Evolutionary conservation across 1,140 invertebrate genomes (phyloP), one percentile per base, ranked within the genome.

Genomic region (Gonatopus flavifemur): DNA sequence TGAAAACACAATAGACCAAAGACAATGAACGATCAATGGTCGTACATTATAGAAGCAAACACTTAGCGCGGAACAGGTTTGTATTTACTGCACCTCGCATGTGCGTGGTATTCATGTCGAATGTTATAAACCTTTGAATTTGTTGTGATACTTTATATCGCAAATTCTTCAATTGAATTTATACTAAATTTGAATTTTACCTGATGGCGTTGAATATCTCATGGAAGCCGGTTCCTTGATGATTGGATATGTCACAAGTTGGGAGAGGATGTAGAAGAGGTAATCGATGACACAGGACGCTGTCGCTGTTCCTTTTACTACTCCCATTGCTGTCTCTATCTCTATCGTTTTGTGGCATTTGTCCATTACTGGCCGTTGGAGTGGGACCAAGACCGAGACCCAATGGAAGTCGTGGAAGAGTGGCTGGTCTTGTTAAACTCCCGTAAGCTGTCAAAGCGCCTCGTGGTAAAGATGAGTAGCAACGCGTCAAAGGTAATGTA

Each of bases 261-360:
- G 80, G 80, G 7, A 80, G 46, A 3, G 80, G 80, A 50, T 81
- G 76, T 45, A 81, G 52, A n/a, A 79, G 70, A 12, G 80, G 77
- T 52, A 81, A 68, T 35, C 78, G 65, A 57, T 81, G 80, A 22
- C 80, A 81, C 0, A 82, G 67, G 1, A 80, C 74, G 16, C 80
- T 81, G 52, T 82, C 80, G 36, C 79, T 81, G 41, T 80, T 79
- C 20, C 80, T 60, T 48, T 82, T 82, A 59, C 75, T 76, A 39
- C 70, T 72, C 3, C 69, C 68, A 39, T 76, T 75, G 20, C 72
- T 71, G 42, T 70, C 67, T 30, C 65, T 59, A 43, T 69, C 67
- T 16, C 64, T 46, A 25, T 67, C 66, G 38, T 69, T 69, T n/a
- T 50, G 57, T 8, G 61, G 65, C 19, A 68, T 41, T 5, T 62